A percentile compares a stretch with the other conserved stretches of the same genome.
These are phyloP conservation scores for Cataglyphis altisquamis DNA, from an alignment of 2,888 invertebrate genomes.

Conservation along the genomic window DNA sequence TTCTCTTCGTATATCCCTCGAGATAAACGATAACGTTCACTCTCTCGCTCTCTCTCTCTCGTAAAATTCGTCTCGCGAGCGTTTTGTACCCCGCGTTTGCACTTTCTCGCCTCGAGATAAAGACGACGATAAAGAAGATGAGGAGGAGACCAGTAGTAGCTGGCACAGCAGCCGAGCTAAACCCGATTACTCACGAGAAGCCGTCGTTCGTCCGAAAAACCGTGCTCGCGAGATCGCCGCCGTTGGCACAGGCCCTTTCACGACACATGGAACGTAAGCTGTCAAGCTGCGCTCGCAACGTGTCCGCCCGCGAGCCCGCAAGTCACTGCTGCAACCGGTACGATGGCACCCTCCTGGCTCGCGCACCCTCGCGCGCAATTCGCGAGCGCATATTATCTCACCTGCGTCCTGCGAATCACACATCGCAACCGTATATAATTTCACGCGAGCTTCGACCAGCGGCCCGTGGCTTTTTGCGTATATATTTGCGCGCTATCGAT, in stretches of 20 bases:
- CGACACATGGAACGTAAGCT: constrained; percentile 45
- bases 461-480: constrained; percentile 33
- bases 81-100: neutral
- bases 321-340: constrained; percentile 33
- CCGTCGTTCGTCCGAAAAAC: constrained; percentile 31
- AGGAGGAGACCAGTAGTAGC: neutral
- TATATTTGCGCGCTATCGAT: constrained; percentile 54
- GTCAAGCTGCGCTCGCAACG: constrained; percentile 9
- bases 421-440: constrained; percentile 27
- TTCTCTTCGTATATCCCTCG: neutral
- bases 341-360: neutral
- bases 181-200: constrained; percentile 33
- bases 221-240: constrained; percentile 28
- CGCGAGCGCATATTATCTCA: constrained; percentile 49
- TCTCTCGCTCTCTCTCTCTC: neutral
- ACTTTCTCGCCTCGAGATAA: neutral
- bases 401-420: constrained; percentile 36
- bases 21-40: neutral
- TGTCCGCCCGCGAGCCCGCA: constrained; percentile 31
- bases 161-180: neutral
- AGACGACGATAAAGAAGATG: neutral
- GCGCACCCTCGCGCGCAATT: constrained; percentile 52
- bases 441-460: constrained; percentile 10
- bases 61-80: neutral
- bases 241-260: constrained; percentile 32